Conservation (phyloP, 2,797 vertebrate species). For the Argentina silus region DNA sequence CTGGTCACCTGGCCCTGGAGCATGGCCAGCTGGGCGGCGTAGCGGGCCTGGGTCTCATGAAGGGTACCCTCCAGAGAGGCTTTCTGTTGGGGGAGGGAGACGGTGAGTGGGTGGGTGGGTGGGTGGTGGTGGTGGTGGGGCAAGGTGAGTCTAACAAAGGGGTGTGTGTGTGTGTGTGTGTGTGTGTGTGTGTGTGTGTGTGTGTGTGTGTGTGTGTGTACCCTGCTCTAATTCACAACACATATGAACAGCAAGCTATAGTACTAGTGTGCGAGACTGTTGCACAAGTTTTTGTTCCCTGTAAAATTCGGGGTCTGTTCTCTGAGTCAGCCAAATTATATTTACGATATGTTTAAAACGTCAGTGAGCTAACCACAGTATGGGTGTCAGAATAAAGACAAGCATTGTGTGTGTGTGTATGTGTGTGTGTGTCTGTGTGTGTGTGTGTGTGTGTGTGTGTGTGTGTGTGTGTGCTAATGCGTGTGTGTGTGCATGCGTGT, state of each 20-base stretch:
- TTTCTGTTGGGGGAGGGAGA: conserved; percentile 64
- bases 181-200: no score
- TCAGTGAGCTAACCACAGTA: background rate
- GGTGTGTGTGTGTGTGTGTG: no score
- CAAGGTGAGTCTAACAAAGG: no score
- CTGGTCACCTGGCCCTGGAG: conserved; percentile 81
- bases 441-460: background rate
- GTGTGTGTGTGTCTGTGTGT: background rate
- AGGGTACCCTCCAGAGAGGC: conserved; percentile 69
- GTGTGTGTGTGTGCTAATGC: background rate
- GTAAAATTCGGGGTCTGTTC: no score
- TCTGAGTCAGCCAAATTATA: background rate
- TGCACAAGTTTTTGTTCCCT: background rate
- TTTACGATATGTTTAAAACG: background rate
- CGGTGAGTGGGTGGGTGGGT: background rate
- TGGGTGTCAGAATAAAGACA: background rate
- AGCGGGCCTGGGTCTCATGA: conserved; percentile 69
- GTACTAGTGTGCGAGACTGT: background rate
- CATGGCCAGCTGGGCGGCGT: conserved; percentile 52
- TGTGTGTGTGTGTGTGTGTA: no score
- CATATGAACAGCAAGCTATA: background rate
- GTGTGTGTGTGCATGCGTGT: background rate
- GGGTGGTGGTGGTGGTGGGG: background rate
- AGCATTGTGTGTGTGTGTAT: background rate
- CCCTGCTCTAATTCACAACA: background rate